Evolutionary conservation across 2,113 vertebrate genomes (phyloP), one percentile per base, ranked within the genome.

Genomic region (Synodontis membranacea): DNA sequence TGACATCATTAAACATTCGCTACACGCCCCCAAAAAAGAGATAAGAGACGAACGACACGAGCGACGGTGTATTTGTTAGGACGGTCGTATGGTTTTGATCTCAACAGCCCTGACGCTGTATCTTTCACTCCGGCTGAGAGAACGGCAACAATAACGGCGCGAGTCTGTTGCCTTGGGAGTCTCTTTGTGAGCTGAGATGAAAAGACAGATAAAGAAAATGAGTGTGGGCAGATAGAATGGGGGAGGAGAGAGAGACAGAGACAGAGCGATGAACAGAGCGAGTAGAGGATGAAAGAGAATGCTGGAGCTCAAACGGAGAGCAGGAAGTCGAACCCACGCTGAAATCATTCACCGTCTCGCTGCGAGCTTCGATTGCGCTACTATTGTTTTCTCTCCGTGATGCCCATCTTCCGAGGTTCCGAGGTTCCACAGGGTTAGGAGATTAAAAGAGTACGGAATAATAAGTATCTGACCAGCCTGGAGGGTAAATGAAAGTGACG

Each of bases 131-230:
- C 2, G 9, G 17, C 58, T 82, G 42, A 62, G 21, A 80, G 78
- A 80, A 39, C 52, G 37, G 56, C 58, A 64, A 48, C 79, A 81
- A 58, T 82, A 82, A 46, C 8, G 21, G 54, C 23, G 2, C 58
- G 17, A 64, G 56, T 48, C 39, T 82, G 78, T 58, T 48, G 80
- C 64, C 14, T 31, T 14, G 31, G 25, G 28, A 64, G 56, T 64
- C 80, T 62, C 14, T 82, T 64, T 82, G 80, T 64, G 58, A 62
- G 37, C 58, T 1, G 42, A 82, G 80, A 82, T 64, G 80, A 82
- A 82, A 82, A 60, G 80, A 44, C 80, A 62, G 56, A 81, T 82
- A 62, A 82, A 82, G 21, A 82, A 82, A 82, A 82, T 62, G 28
- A 82, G 58, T 62, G 80, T 82, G 56, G 78, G 52, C 52, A 80